phyloP scores from a whole-genome alignment of 2,888 invertebrate species.

The Pandemis corylana region DNA sequence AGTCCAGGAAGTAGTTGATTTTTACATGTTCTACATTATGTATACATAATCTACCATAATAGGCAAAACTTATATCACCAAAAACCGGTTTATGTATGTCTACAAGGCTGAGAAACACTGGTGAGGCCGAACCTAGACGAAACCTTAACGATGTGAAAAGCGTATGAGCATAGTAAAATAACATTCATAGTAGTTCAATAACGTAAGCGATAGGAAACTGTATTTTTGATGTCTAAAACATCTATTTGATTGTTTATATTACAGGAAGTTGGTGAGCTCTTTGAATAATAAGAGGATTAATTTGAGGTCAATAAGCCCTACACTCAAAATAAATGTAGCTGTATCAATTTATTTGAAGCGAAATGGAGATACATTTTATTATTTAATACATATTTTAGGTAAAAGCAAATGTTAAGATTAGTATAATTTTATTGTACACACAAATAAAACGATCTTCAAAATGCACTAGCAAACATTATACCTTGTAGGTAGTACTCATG shows the following conservation, averaged over 20 bases:
- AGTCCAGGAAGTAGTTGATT: neutral
- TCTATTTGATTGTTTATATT: constrained; percentile 77
- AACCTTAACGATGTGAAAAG: neutral
- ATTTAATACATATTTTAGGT: constrained; percentile 49
- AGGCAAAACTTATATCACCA: neutral
- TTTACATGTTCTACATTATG: neutral
- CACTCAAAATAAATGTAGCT: constrained; percentile 67
- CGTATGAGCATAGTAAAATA: neutral
- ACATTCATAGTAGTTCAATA: neutral
- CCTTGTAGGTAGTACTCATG: neutral
- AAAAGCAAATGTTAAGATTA: constrained; percentile 36
- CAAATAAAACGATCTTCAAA: constrained; percentile 25
- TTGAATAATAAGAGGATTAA: constrained; percentile 73
- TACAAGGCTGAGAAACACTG: neutral
- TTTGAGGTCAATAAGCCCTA: constrained; percentile 67
- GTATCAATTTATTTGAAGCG: constrained; percentile 68
- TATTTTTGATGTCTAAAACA: constrained; percentile 45
- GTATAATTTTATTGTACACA: constrained; percentile 25
- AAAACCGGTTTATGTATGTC: neutral
- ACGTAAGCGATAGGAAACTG: neutral
- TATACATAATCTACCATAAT: neutral
- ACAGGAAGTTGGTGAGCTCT: constrained; percentile 84
- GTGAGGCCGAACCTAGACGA: neutral
- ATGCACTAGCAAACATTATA: constrained; percentile 15
- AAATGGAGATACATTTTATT: constrained; percentile 51